A percentile compares a stretch with the other conserved stretches of the same genome.
Evolutionary conservation across 2,888 invertebrate genomes (phyloP).

Genomic region (Cerceris rybyensis): DNA sequence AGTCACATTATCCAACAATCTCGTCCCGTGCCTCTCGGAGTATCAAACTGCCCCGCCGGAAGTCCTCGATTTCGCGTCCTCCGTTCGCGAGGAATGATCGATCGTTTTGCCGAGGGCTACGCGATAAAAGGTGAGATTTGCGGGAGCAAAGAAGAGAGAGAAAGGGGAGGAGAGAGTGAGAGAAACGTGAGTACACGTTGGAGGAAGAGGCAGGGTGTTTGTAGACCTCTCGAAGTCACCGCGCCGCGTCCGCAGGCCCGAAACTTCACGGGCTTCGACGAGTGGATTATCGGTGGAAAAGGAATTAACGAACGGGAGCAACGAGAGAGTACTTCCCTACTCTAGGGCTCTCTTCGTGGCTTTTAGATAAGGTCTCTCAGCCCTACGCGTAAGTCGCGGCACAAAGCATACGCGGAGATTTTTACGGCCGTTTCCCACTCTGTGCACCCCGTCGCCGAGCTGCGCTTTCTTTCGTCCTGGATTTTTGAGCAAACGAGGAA

Average conservation of each 20-base stretch:
- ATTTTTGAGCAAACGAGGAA: too few species aligned
- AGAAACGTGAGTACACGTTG: conserved; percentile 31
- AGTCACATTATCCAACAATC: too few species aligned
- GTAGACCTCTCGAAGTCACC: conserved; percentile 63
- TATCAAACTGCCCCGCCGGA: too few species aligned
- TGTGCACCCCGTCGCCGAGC: too few species aligned
- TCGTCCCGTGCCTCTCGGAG: too few species aligned
- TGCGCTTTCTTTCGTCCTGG: too few species aligned
- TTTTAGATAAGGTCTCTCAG: conserved; percentile 69
- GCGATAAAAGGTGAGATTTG: too few species aligned
- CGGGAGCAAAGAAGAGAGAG: not conserved
- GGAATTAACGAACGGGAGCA: conserved; percentile 69
- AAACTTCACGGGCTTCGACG: conserved; percentile 58
- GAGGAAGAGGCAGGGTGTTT: conserved; percentile 54
- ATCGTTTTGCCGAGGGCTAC: too few species aligned
- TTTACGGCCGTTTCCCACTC: too few species aligned
- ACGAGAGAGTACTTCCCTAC: conserved; percentile 63
- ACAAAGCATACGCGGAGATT: conserved; percentile 57
- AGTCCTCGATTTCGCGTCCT: too few species aligned
- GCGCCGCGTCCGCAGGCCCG: conserved; percentile 44
- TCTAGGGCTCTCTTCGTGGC: conserved; percentile 67
- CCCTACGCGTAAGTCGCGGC: conserved; percentile 57
- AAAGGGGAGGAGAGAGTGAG: conserved; percentile 8
- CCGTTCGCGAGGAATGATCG: too few species aligned
- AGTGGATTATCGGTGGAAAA: conserved; percentile 68